A percentile compares a stretch with the other conserved stretches of the same genome.
phyloP scores from a whole-genome alignment of 2,113 vertebrate genomes.

The Salvator merianae region DNA sequence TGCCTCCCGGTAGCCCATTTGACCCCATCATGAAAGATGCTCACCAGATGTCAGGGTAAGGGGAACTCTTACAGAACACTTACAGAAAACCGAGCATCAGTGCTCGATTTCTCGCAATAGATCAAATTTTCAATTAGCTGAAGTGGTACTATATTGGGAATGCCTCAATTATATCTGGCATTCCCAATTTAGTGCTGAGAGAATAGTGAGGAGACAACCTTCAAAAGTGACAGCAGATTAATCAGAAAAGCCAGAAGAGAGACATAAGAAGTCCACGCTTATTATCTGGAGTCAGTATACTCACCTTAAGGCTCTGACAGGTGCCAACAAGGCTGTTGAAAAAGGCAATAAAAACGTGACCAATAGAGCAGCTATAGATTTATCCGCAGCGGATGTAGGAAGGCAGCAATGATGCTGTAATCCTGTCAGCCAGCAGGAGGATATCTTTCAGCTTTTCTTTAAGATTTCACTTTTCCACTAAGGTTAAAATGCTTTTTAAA shows the following conservation, averaged over 20 bases:
- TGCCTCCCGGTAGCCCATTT: too few relatives aligned
- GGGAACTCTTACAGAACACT: too few relatives aligned
- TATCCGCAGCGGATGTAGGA: neutral
- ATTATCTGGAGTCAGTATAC: neutral
- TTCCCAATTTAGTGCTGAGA: too few relatives aligned
- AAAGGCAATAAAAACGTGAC: neutral
- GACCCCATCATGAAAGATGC: too few relatives aligned
- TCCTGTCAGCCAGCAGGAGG: too few relatives aligned
- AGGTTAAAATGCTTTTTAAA: neutral
- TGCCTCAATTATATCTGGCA: too few relatives aligned
- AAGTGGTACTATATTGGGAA: too few relatives aligned
- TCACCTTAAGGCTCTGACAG: neutral
- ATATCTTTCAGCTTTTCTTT: too few relatives aligned
- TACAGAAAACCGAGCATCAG: too few relatives aligned
- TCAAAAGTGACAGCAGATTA: neutral
- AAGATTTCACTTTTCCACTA: neutral
- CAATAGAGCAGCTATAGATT: neutral
- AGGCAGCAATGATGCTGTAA: neutral
- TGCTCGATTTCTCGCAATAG: too few relatives aligned
- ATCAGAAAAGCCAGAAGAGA: neutral
- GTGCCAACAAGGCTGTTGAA: neutral
- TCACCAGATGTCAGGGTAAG: too few relatives aligned
- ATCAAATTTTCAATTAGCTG: too few relatives aligned
- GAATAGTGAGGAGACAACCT: neutral
- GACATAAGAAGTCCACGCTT: neutral